Evolutionary conservation across 2,113 vertebrate species (phyloP), one percentile per base, ranked within the genome.

Genomic region (Platichthys stellatus): DNA sequence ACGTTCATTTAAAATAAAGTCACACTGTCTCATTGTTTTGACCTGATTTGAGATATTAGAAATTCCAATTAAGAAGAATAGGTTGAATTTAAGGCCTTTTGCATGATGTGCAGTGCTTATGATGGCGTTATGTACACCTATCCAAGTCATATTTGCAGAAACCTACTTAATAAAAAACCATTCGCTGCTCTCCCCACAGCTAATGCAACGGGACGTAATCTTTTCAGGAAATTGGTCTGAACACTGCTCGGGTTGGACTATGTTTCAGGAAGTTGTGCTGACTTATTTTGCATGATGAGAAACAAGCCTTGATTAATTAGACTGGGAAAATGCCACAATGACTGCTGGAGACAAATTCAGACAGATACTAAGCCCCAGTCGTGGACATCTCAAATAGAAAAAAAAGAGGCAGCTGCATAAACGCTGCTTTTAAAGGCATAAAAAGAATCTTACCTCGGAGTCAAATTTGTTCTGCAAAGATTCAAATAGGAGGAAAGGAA

Each of bases 151-250:
- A 88, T 84, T 92, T 89, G 92, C 90, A 91, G 85, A 91, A 86
- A 91, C 87, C 90, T 92, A 87, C 60, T 89, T 81, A 63, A 83
- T 85, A 89, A 72, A 40, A 89, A 87, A 91, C 90, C 92, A 93
- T 92, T 93, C 88, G 85, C 91, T 93, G 91, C 93, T 92, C 90
- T 93, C 92, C 91, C 93, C 90, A 92, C 91, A 92, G 93, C 91
- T 92, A 87, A 84, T 89, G 82, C 87, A 90, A 92, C 82, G 85
- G 90, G 89, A 90, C 73, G 18, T 80, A 57, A 82, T 82, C 72
- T 82, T 79, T 86, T 82, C 51, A 68, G 72, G 71, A 75, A 65
- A 81, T 62, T 74, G 20, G 60, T 84, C 81, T 86, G 82, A 83
- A 45, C 76, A 80, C 72, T 82, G 86, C 73, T 87, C 66, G 76